Conservation (phyloP, 1,140 invertebrate genomes). For the Aphaenogaster ashmeadi region DNA sequence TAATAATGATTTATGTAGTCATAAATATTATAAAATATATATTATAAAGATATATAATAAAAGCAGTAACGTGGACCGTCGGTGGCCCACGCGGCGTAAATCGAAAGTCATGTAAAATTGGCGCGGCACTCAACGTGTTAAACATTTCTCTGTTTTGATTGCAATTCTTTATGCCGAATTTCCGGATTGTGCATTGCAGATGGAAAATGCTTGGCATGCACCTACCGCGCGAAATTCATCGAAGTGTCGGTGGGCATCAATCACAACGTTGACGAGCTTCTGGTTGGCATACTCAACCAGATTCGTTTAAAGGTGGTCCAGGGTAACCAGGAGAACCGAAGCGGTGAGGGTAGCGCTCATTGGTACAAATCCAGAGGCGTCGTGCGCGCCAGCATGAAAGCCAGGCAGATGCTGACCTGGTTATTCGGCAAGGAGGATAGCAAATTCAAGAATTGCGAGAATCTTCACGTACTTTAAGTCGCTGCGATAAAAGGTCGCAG, state of each 20-base stretch:
- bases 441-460: conserved; percentile 97
- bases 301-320: conserved; percentile 92
- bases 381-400: conserved; percentile 95
- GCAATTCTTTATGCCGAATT: neutral
- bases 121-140: too few species aligned
- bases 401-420: conserved; percentile 95
- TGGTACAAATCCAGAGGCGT: conserved; percentile 95
- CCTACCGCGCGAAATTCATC: conserved; percentile 95
- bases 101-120: too few species aligned
- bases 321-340: conserved; percentile 87
- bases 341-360: conserved; percentile 83
- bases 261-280: conserved; percentile 95
- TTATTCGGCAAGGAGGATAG: conserved; percentile 96
- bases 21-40: too few species aligned
- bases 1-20: too few species aligned
- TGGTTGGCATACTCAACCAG: conserved; percentile 94
- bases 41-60: too few species aligned
- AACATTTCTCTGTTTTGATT: neutral
- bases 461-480: conserved; percentile 92
- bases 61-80: too few species aligned
- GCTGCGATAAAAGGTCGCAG: conserved; percentile 2
- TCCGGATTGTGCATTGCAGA: conserved; percentile 88
- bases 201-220: conserved; percentile 95
- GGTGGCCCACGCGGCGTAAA: too few species aligned
- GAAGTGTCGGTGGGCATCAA: conserved; percentile 97